Evolutionary conservation across 2,888 invertebrate genomes (phyloP).

Genomic region (Perizoma affinitatum): DNA sequence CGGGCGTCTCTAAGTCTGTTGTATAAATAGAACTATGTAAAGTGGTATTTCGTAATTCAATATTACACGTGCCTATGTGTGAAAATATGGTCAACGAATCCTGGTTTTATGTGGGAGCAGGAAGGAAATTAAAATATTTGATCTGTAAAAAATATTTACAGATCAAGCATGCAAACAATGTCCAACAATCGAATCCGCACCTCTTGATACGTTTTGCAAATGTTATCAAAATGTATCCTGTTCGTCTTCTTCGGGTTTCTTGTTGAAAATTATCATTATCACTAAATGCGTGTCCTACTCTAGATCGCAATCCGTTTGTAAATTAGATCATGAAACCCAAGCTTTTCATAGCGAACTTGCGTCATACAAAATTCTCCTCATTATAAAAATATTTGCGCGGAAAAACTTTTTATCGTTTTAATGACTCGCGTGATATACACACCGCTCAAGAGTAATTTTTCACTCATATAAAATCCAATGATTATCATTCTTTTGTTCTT

Average conservation of each 20-base stretch:
- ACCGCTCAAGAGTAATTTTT: slow-evolving; percentile 45
- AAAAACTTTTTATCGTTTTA: slow-evolving; percentile 59
- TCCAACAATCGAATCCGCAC: too few relatives aligned
- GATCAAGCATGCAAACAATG: too few relatives aligned
- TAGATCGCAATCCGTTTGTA: too few relatives aligned
- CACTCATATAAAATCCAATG: slow-evolving; percentile 39
- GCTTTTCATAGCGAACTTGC: slow-evolving; percentile 59
- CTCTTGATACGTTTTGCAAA: too few relatives aligned
- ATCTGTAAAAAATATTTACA: background rate
- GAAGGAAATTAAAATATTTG: slow-evolving; percentile 10
- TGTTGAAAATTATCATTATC: background rate
- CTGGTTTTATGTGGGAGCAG: background rate
- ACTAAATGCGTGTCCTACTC: too few relatives aligned
- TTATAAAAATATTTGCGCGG: slow-evolving; percentile 51
- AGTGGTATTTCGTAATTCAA: slow-evolving; percentile 31
- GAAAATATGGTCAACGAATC: slow-evolving; percentile 13
- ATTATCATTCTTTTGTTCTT: slow-evolving; percentile 35
- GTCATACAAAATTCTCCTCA: slow-evolving; percentile 58
- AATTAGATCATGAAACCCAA: slow-evolving; percentile 19
- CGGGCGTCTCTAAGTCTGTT: slow-evolving; percentile 37
- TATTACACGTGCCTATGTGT: slow-evolving; percentile 11
- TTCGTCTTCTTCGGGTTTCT: slow-evolving; percentile 14
- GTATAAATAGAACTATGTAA: slow-evolving; percentile 34
- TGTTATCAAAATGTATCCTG: too few relatives aligned
- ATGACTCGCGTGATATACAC: slow-evolving; percentile 56